Evolutionary conservation across 2,888 invertebrate genomes (phyloP).

Genomic region (Iphiclides podalirius): DNA sequence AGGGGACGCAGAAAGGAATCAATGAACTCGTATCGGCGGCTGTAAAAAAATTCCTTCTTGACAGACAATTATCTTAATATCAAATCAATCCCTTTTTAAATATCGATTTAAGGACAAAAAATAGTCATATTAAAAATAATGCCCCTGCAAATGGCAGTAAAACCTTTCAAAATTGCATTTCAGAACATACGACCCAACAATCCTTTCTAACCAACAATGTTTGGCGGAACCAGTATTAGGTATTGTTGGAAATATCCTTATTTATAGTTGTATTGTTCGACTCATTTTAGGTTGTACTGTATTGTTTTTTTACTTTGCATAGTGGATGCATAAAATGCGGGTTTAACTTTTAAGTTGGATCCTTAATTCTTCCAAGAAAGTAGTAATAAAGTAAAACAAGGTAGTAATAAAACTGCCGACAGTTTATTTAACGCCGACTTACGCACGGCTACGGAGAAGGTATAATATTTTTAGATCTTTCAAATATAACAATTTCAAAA

Average conservation of each 20-base stretch:
- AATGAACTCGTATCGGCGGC: constrained; percentile 69
- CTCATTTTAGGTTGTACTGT: too few relatives aligned
- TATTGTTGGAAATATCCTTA: neutral
- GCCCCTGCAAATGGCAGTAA: too few relatives aligned
- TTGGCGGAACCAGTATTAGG: neutral
- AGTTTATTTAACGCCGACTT: too few relatives aligned
- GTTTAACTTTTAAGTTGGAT: neutral
- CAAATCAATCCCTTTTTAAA: constrained; percentile 59
- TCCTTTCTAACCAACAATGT: neutral
- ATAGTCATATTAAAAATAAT: too few relatives aligned
- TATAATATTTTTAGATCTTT: too few relatives aligned
- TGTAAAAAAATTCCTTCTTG: constrained; percentile 73
- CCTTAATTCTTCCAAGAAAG: neutral
- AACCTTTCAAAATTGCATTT: neutral
- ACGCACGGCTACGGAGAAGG: too few relatives aligned
- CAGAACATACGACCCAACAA: neutral
- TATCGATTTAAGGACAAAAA: constrained; percentile 9
- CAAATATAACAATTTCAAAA: too few relatives aligned
- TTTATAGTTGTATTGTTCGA: too few relatives aligned
- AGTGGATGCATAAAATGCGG: neutral
- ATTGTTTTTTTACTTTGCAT: neutral
- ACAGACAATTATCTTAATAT: constrained; percentile 77
- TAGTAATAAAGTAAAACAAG: too few relatives aligned
- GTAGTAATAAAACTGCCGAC: too few relatives aligned
- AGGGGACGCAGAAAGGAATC: constrained; percentile 72